Conservation (phyloP, 2,797 vertebrate species). For the Sandelia bainsii region DNA sequence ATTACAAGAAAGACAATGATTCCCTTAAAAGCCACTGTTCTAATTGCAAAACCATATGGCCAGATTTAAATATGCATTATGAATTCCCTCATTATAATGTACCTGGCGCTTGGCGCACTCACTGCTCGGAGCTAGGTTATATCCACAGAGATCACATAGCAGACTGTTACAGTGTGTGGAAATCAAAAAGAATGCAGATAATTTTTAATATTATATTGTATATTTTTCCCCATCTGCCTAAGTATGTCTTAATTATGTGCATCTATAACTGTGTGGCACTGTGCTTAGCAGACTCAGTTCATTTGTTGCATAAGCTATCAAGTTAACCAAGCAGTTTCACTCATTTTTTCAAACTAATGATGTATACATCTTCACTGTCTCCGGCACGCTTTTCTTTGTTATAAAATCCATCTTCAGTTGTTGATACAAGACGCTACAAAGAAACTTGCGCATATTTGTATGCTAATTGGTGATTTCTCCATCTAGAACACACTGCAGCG, state of each 20-base stretch:
- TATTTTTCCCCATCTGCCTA: slow-evolving; percentile 1
- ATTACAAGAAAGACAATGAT: neutral
- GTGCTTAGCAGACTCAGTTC: slow-evolving; percentile 8
- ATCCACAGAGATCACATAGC: neutral
- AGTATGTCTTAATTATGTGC: slow-evolving; percentile 28
- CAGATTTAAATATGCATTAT: slow-evolving; percentile 14
- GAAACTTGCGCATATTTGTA: slow-evolving; percentile 46
- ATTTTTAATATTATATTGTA: neutral
- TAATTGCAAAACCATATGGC: neutral
- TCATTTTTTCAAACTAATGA: slow-evolving; percentile 26
- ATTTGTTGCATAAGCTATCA: slow-evolving; percentile 25
- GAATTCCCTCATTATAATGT: neutral
- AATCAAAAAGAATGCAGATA: neutral
- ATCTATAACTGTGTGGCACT: neutral
- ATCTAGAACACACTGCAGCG: slow-evolving; percentile 9
- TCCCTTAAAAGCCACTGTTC: neutral
- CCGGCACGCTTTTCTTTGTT: slow-evolving; percentile 1
- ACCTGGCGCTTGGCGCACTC: neutral
- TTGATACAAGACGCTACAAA: slow-evolving; percentile 34
- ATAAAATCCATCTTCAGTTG: slow-evolving; percentile 25
- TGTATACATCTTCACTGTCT: slow-evolving; percentile 6
- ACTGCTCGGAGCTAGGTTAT: neutral
- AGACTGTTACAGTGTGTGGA: neutral
- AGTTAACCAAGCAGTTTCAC: slow-evolving; percentile 8
- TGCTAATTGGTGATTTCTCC: slow-evolving; percentile 68